Base-by-base conservation (phyloP, 2,888 invertebrate species). In the Polydrusus pterygomalis region DNA sequence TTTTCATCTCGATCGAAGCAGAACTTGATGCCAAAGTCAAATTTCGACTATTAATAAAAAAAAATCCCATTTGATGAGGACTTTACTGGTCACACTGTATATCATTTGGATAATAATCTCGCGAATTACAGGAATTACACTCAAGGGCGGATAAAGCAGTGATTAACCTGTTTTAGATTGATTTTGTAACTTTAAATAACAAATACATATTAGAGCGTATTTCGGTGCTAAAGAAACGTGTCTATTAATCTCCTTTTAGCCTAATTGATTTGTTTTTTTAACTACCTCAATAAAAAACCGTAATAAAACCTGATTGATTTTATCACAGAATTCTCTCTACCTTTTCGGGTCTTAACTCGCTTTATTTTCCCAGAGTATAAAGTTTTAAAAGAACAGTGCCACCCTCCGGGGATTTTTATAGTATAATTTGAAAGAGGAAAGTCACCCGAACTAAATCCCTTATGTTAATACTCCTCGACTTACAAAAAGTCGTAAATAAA, bases 401-500 rank as follows among this genome's bases (percentile, higher is more conserved):
- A 60, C 65, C 69, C 58, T 70, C 56, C 70, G 58, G 73, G 18
- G 70, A 63, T 69, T 75, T 73, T 77, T 77, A 77, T 77, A 73
- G 77, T 74, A 70, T 77, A 71, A 77, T 77, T 77, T 77, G 64
- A 73, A 73, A 56, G 65, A 70, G 60, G 63, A 74, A 73, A 77
- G 68, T 77, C 75, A 62, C 76, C 70, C 68, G 65, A 72, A 73
- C 72, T 60, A 78, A 78, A 70, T 78, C 73, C 75, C 75, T 75
- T 78, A 78, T 78, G 75, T 75, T 78, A 78, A 78, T 78, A 78
- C 75, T 34, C 58, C 43, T 17, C 73, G 71, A 62, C 56, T 65
- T 62, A 58, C 71, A 74, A 74, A 77, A 77, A 73, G 78, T 78
- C 78, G 78, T 78, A 78, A 78, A 78, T 78, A 78, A 78, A 75